Evolutionary conservation across 2,888 invertebrate species (phyloP), one percentile per base, ranked within the genome.

Genomic region (Calameuta pallipes): DNA sequence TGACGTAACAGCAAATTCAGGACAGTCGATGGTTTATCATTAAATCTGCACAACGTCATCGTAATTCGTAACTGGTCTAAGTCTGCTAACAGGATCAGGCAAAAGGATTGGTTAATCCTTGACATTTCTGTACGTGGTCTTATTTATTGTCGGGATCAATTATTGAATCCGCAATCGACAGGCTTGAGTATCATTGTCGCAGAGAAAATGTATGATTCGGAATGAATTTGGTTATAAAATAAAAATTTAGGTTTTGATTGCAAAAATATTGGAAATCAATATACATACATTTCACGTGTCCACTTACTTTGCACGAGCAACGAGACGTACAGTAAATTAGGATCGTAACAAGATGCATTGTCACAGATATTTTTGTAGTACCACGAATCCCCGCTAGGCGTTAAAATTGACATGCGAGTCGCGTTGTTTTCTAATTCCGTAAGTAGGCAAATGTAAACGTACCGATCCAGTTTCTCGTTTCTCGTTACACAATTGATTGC

Each of bases 401-500:
- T 56, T 56, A 23, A 56, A 56, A 56, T 56, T 56, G 41, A 23
- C 41, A 23, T 9, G 41, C 0, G 9, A 23, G 41, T 56, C 9
- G 15, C 31, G 71, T 33, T 71, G 71, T 71, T 71, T 75, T 77
- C 69, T 69, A 75, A 77, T 75, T 77, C 77, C 36, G 36, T 77
- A 77, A 77, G 69, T 74, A 75, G 74, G 74, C 77, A 31, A 74
- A 77, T 74, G 36, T 75, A 75, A 73, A 77, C 74, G 36, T 23
- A 11, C 69, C 69, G 77, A 75, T 77, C 77, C 74, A 77, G 77
- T 77, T 77, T 77, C 75, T 75, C 30, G 74, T 36, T 13, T 36
- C 33, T 6, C 31, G n/a, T 76, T 74, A 76, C 77, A 75, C 74
- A 74, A 77, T 69, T 33, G 15, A 74, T 69, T 37, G 77, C 74